Evolutionary conservation across 2,888 invertebrate genomes (phyloP).

Genomic region (Lasioglossum pauxillum): DNA sequence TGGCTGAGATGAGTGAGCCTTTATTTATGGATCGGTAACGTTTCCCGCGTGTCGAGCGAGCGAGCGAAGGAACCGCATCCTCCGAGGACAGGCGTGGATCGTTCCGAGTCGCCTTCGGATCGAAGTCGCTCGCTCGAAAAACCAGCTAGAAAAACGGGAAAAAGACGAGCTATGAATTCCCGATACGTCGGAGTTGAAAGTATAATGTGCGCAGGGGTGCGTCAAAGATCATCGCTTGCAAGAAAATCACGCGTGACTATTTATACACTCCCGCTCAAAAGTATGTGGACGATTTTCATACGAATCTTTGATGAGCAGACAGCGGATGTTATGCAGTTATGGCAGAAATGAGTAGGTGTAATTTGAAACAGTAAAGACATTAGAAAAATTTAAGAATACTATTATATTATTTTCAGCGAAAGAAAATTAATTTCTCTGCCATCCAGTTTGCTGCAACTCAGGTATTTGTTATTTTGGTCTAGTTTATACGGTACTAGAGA

Average conservation of each 20-base stretch:
- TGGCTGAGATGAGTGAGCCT: conserved; percentile 79
- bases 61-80: background rate
- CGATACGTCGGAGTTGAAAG: background rate
- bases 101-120: conserved; percentile 9
- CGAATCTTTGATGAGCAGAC: too few species aligned
- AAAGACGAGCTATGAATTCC: conserved; percentile 6
- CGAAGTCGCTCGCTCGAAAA: background rate
- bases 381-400: too few species aligned
- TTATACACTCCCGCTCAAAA: too few species aligned
- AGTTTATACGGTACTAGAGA: too few species aligned
- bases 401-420: too few species aligned
- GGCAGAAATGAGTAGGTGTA: too few species aligned
- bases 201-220: conserved; percentile 11
- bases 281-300: too few species aligned
- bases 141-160: background rate
- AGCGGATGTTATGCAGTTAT: too few species aligned
- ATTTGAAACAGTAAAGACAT: too few species aligned
- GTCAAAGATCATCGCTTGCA: conserved; percentile 11
- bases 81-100: conserved; percentile 2
- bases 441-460: too few species aligned
- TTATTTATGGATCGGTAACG: conserved; percentile 76
- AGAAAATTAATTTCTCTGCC: too few species aligned
- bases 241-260: background rate
- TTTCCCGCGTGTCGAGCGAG: conserved; percentile 7
- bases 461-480: too few species aligned